A percentile compares a stretch with the other conserved stretches of the same genome.
Evolutionary conservation across 35 echinoderm and acorn worm genomes (phyloP).

Genomic region (Apostichopus californicus): DNA sequence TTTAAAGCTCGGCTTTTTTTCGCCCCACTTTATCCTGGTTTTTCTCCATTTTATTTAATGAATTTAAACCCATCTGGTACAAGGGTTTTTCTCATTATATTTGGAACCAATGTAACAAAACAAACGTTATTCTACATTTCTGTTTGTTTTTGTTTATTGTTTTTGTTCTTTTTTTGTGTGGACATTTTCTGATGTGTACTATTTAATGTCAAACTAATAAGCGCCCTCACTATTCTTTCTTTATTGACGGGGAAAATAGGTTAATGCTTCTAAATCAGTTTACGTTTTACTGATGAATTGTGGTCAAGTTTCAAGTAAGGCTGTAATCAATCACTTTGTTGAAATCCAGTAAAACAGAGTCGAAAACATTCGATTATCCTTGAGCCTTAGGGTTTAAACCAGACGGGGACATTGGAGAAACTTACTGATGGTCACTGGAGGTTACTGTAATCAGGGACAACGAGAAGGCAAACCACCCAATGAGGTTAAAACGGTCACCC

Average conservation of each 20-base stretch:
- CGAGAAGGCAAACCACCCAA: neutral
- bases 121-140: too few species aligned
- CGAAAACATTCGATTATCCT: constrained; percentile 24
- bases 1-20: too few species aligned
- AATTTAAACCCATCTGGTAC: too few species aligned
- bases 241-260: neutral
- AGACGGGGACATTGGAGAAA: neutral
- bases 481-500: neutral
- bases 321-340: constrained; percentile 44
- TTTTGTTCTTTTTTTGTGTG: too few species aligned
- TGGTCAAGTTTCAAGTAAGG: constrained; percentile 25
- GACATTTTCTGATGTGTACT: too few species aligned
- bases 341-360: constrained; percentile 12
- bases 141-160: too few species aligned
- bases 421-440: constrained; percentile 1
- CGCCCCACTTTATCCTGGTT: too few species aligned
- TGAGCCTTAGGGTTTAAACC: neutral
- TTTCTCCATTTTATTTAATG: too few species aligned
- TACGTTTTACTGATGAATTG: constrained; percentile 9
- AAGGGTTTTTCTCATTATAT: too few species aligned
- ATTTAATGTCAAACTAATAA: neutral
- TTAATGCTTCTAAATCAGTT: constrained; percentile 45
- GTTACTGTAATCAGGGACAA: neutral
- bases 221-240: neutral
- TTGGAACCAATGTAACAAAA: too few species aligned